Evolutionary conservation across 2,113 vertebrate genomes (phyloP).

Genomic region (Perognathus longimembris): DNA sequence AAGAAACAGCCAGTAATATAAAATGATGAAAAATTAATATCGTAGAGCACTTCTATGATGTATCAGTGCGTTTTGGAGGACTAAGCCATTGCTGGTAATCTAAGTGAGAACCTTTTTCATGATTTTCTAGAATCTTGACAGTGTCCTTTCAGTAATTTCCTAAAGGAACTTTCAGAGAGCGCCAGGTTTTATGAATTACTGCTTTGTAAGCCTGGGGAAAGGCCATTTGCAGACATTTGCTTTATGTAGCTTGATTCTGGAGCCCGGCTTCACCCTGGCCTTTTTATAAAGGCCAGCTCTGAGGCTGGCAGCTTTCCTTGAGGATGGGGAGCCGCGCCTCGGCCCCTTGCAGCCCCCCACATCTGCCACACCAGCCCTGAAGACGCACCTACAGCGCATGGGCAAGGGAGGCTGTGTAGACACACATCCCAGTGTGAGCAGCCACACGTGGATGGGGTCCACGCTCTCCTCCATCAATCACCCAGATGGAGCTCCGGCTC

Average conservation of each 20-base stretch:
- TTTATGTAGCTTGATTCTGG: constrained; percentile 66
- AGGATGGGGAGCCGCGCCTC: not conserved
- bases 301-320: not conserved
- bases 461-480: no score
- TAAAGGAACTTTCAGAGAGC: constrained; percentile 79
- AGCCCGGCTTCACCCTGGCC: constrained; percentile 32
- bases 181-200: constrained; percentile 68
- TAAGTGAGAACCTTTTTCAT: constrained; percentile 58
- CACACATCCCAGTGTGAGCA: not conserved
- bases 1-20: constrained; percentile 69
- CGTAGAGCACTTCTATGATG: constrained; percentile 65
- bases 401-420: no score
- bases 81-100: constrained; percentile 58
- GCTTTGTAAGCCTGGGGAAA: constrained; percentile 56
- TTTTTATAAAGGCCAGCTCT: not conserved
- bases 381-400: no score
- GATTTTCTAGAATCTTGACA: constrained; percentile 74
- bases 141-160: constrained; percentile 80
- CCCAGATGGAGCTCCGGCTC: no score
- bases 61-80: constrained; percentile 35
- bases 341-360: not conserved
- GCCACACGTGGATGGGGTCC: no score
- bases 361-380: not conserved
- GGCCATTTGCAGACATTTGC: constrained; percentile 71
- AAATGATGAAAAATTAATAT: constrained; percentile 60